Base-by-base conservation (phyloP, 2,113 vertebrate genomes). In the Albula glossodonta region DNA sequence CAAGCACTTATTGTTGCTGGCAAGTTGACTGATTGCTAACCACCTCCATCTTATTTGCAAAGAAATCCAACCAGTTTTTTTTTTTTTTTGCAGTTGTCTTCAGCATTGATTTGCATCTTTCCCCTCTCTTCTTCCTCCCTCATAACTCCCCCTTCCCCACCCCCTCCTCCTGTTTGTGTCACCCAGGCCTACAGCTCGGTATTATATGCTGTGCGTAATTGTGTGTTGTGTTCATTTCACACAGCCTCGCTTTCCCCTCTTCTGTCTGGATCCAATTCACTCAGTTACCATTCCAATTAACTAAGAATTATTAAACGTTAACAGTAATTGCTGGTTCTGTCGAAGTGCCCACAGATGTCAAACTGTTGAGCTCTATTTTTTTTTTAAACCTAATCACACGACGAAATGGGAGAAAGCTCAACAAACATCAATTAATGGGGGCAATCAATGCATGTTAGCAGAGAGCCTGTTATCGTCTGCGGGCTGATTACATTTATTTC, bases 261-360 rank as follows among this genome's bases (percentile, higher is more conserved):
- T 94, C 95, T 91, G 95, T 96, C 95, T 94, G 95, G 95, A 94
- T 96, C 96, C 95, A 91, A 94, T 97, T 95, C 95, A 95, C 93
- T 94, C 96, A 95, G 93, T 95, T 97, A 96, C 95, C 94, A 96
- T 96, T 97, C 96, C 96, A 97, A 97, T 98, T 98, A 98, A 96
- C 95, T 95, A 96, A 97, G 96, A 97, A 97, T 97, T 97, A 97
- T 97, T 98, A 97, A 97, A 97, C 95, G 97, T 96, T 97, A 96
- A 96, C 96, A 96, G 96, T 98, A 98, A 98, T 98, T 98, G 97
- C 95, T 92, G 92, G 90, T 87, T 93, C 95, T 96, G 95, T 96
- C 96, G 94, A 95, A 96, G 96, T 94, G 94, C 96, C 97, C 96
- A 96, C 97, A 97, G 96, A 97, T 97, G 97, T 97, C 96, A 94